Evolutionary conservation across 2,888 invertebrate genomes (phyloP).

Genomic region (Torymus texanus): DNA sequence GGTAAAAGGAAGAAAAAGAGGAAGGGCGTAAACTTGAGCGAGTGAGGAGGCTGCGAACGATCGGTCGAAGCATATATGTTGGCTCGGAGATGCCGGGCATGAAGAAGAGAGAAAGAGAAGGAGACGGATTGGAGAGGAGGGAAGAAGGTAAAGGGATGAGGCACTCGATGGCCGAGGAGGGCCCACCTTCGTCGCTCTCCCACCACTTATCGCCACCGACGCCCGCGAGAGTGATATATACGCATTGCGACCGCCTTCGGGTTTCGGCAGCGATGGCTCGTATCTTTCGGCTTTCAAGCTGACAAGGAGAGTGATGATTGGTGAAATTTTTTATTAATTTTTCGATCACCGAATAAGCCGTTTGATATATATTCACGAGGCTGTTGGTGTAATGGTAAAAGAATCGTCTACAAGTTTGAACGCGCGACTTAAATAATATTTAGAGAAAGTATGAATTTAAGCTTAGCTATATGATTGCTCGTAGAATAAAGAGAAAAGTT

Average conservation of each 20-base stretch:
- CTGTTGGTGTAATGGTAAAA: too few species aligned
- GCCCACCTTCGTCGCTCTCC: conserved; percentile 52
- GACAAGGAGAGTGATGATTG: too few species aligned
- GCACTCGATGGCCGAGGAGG: conserved; percentile 29
- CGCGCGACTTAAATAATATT: too few species aligned
- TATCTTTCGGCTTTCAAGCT: too few species aligned
- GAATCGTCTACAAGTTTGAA: too few species aligned
- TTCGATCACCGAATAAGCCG: too few species aligned
- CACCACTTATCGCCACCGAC: conserved; percentile 55
- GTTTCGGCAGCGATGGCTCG: conserved; percentile 51
- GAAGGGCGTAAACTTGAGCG: conserved; percentile 31
- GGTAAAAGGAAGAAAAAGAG: not conserved
- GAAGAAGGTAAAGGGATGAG: conserved; percentile 50
- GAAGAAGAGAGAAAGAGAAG: conserved; percentile 36
- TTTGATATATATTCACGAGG: too few species aligned
- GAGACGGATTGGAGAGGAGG: conserved; percentile 46
- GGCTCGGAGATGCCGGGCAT: conserved; percentile 53
- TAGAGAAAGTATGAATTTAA: too few species aligned
- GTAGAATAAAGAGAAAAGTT: too few species aligned
- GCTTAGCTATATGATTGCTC: too few species aligned
- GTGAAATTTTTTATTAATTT: too few species aligned
- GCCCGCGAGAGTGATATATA: conserved; percentile 33
- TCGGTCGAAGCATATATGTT: conserved; percentile 40
- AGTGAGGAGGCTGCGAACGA: conserved; percentile 16
- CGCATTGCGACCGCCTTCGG: conserved; percentile 52